Percentiles rank a stretch among this genome's conserved stretches.
phyloP scores from a whole-genome alignment of 2,888 invertebrate genomes.

The Papilio protenor region DNA sequence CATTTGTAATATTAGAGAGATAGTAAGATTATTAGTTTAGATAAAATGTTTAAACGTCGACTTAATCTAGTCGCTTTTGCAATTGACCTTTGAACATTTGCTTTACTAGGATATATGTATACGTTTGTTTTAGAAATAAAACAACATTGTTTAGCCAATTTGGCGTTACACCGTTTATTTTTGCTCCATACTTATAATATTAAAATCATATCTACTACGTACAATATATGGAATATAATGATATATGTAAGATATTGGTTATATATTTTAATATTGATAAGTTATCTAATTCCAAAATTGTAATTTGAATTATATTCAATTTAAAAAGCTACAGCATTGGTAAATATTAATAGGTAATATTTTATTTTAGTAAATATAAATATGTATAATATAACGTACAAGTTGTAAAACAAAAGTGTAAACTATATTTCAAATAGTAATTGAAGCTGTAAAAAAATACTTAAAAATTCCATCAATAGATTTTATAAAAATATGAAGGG shows the following conservation, averaged over 20 bases:
- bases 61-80: no score
- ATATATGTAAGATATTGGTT: conserved; percentile 39
- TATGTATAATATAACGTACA: not conserved
- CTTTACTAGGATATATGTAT: no score
- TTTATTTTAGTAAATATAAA: not conserved
- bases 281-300: not conserved
- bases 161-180: conserved; percentile 72
- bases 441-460: not conserved
- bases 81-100: no score
- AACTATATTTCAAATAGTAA: not conserved
- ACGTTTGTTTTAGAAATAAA: conserved; percentile 45
- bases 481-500: conserved; percentile 41
- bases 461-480: conserved; percentile 7
- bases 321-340: conserved; percentile 5
- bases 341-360: not conserved
- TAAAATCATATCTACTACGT: conserved; percentile 66
- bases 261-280: conserved; percentile 23
- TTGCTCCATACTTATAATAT: conserved; percentile 66
- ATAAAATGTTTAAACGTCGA: no score
- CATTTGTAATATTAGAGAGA: no score
- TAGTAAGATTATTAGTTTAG: no score
- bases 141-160: conserved; percentile 55
- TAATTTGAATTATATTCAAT: conserved; percentile 13
- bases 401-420: not conserved
- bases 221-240: conserved; percentile 50